A percentile compares a stretch with the other conserved stretches of the same genome.
Evolutionary conservation across 2,888 invertebrate genomes (phyloP).

Genomic region (Plutella xylostella): DNA sequence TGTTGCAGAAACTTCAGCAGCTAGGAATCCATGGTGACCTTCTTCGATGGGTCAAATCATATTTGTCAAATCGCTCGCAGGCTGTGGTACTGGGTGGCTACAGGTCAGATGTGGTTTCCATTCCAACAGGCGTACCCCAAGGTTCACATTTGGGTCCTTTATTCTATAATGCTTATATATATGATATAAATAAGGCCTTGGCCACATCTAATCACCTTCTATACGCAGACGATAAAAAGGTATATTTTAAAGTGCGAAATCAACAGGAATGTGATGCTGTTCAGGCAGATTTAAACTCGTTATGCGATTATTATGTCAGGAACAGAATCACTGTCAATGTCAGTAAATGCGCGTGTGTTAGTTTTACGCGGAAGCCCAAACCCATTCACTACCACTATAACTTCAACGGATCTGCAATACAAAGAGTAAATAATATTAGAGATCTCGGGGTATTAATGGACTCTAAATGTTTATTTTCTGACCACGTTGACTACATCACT

Average conservation of each 20-base stretch:
- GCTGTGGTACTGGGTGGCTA: conserved; percentile 14
- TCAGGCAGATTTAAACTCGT: background rate
- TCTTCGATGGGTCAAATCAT: conserved; percentile 5
- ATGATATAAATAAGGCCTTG: conserved; percentile 14
- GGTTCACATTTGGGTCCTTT: conserved; percentile 19
- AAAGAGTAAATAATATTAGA: no score
- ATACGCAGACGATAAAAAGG: background rate
- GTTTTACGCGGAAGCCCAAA: no score
- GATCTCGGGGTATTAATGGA: no score
- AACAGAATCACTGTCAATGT: background rate
- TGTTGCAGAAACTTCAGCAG: background rate
- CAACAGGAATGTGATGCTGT: background rate
- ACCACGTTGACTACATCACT: no score
- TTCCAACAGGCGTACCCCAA: conserved; percentile 19
- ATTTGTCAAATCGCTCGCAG: conserved; percentile 13
- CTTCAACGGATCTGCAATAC: no score
- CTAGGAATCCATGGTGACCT: background rate
- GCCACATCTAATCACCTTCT: no score
- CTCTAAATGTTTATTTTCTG: no score
- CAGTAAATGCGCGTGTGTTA: background rate
- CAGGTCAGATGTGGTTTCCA: conserved; percentile 11
- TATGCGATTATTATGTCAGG: background rate
- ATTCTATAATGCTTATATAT: conserved; percentile 17
- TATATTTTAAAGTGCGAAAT: background rate
- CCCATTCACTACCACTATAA: no score